Base-by-base conservation (phyloP, 2,888 invertebrate genomes). In the Cotesia congregata region DNA sequence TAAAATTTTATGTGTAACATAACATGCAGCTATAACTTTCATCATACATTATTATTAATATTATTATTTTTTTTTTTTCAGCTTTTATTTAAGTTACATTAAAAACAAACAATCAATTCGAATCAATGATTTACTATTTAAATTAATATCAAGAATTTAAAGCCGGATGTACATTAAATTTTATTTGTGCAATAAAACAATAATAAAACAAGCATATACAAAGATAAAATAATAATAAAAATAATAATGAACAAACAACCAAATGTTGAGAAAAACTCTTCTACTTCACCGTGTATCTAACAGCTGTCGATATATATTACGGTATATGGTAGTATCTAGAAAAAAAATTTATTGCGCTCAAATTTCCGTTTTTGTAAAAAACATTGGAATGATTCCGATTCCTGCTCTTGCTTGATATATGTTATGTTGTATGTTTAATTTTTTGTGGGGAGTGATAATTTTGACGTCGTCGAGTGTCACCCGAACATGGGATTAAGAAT, bases 281-380 rank as follows among this genome's bases (percentile, higher is more conserved):
- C 3, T 30, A 30, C 30, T 30, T 1, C 30, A 30, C 30, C 30
- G 30, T 30, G 30, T 30, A 30, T 73, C 68, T 39, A 79, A 82
- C 84, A 86, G 84, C 84, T 84, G 85, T 82, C 82, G 86, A 86
- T 85, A 84, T 85, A 85, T 85, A 83, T 67, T 72, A 30, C 30
- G 30, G 3, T 30, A 30, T 30, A 30, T 30, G 50, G 50, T 50
- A 9, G 50, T 50, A 17, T 68, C n/a, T 50, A 59, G 60, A 20
- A 30, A 50, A 70, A 50, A 50, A 50, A 50, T 50, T 50, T 50
- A 50, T 50, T 50, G n/a, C 60, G 15, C 59, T 59, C 68, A 65
- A 15, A 50, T 79, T 83, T 82, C 83, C 81, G 82, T 83, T 83
- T 82, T 80, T 83, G 50, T 7, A 3, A 9, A 7, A 50, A 50